phyloP scores from a whole-genome alignment of 2,888 invertebrate species.

The Ornithoptera alexandrae region DNA sequence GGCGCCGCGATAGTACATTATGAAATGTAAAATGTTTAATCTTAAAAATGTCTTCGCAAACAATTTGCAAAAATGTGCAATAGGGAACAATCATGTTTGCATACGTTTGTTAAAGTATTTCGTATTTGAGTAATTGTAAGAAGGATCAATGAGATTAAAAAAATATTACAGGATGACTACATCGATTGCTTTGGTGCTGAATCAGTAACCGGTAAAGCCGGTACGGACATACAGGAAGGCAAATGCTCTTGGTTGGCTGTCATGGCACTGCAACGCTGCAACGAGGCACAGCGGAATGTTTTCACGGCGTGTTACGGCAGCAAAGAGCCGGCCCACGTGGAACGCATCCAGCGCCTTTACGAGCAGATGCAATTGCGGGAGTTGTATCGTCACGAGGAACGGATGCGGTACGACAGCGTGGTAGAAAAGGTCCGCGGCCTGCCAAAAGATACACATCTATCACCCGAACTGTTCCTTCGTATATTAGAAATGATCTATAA shows the following conservation, averaged over 20 bases:
- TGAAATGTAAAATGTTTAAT: too few relatives aligned
- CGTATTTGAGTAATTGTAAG: not conserved
- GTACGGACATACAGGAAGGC: constrained; percentile 94
- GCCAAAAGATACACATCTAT: constrained; percentile 57
- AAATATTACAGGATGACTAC: constrained; percentile 85
- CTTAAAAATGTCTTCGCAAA: too few relatives aligned
- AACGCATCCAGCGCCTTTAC: constrained; percentile 57
- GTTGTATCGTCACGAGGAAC: constrained; percentile 85
- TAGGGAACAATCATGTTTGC: too few relatives aligned
- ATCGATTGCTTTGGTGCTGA: constrained; percentile 93
- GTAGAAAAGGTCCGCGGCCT: constrained; percentile 37
- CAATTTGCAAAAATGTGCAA: too few relatives aligned
- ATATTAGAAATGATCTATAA: constrained; percentile 87
- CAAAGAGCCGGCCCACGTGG: constrained; percentile 81
- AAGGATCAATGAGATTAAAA: too few relatives aligned
- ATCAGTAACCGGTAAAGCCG: constrained; percentile 89
- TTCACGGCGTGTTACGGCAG: constrained; percentile 85
- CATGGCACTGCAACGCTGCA: constrained; percentile 87
- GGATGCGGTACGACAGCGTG: constrained; percentile 85
- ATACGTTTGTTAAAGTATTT: too few relatives aligned
- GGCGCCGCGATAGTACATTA: too few relatives aligned
- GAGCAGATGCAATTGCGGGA: constrained; percentile 84
- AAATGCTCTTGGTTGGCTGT: constrained; percentile 97
- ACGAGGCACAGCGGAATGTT: constrained; percentile 77
- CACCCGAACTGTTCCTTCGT: constrained; percentile 86